A percentile compares a stretch with the other conserved stretches of the same genome.
These are phyloP conservation scores for Anomalospiza imberbis DNA, from an alignment of 2,797 vertebrate genomes.

Conservation along the genomic window DNA sequence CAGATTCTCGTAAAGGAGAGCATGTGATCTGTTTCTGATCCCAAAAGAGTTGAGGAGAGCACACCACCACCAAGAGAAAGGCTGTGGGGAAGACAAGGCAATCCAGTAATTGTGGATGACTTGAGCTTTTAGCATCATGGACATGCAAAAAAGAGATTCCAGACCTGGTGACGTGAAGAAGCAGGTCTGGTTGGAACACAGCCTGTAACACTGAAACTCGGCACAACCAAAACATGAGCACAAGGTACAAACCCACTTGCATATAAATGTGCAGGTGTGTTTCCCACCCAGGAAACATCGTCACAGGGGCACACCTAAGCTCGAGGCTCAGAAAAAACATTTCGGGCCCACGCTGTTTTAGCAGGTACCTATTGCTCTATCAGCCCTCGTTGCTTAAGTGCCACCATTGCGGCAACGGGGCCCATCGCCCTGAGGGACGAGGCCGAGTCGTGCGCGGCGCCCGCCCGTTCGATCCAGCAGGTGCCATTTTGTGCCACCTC, in stretches of 20 bases:
- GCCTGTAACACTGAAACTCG: fast-evolving
- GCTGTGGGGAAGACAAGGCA: not conserved
- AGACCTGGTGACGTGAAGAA: not conserved
- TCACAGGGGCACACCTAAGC: not conserved
- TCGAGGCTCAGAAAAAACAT: not conserved
- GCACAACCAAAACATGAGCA: fast-evolving
- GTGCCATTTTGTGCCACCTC: not conserved
- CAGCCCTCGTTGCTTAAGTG: not conserved
- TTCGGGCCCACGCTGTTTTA: fast-evolving
- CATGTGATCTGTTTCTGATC: not conserved
- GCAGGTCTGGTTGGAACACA: not conserved
- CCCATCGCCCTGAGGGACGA: fast-evolving
- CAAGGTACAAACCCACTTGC: not conserved
- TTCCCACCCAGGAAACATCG: not conserved
- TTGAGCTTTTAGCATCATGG: not conserved
- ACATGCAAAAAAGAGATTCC: not conserved
- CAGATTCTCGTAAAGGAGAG: not conserved
- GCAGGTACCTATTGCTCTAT: not conserved
- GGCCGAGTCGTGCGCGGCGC: not conserved
- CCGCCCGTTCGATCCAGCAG: not conserved
- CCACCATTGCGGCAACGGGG: fast-evolving
- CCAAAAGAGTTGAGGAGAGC: not conserved
- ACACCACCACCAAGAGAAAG: not conserved
- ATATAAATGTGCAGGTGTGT: fast-evolving
- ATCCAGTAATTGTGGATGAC: fast-evolving